Percentiles rank a stretch among this genome's conserved stretches.
Conservation (phyloP, 2,888 invertebrate species). For the Archips xylosteana region DNA sequence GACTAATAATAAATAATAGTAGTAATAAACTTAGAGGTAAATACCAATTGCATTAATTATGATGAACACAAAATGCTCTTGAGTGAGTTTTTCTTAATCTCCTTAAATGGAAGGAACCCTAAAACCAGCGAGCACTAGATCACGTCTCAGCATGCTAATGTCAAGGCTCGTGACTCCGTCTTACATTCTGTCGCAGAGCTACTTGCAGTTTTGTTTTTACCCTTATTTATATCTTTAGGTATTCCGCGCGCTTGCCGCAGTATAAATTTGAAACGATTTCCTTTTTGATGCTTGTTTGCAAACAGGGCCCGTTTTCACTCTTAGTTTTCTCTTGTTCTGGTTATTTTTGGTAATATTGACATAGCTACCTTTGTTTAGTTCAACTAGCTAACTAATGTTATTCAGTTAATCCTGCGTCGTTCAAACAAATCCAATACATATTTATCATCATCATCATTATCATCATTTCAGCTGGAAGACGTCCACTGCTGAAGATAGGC, state of each 20-base stretch:
- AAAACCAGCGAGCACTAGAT: slow-evolving; percentile 27
- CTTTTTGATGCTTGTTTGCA: slow-evolving; percentile 31
- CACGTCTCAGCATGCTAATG: slow-evolving; percentile 38
- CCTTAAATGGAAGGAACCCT: slow-evolving; percentile 17
- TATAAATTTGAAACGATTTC: slow-evolving; percentile 22
- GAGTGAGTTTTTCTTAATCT: not conserved
- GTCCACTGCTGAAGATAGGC: no score
- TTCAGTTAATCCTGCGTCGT: not conserved
- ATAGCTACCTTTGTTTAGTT: not conserved
- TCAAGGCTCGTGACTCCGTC: slow-evolving; percentile 32
- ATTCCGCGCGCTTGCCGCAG: slow-evolving; percentile 17
- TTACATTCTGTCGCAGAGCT: slow-evolving; percentile 14
- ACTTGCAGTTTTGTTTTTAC: slow-evolving; percentile 34
- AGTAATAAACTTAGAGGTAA: no score
- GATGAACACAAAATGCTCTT: no score
- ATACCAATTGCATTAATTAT: no score
- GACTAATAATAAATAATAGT: no score
- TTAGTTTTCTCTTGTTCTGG: slow-evolving; percentile 23
- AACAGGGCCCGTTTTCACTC: not conserved
- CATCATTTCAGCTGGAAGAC: no score
- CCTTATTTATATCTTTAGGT: slow-evolving; percentile 27
- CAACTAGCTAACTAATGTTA: not conserved
- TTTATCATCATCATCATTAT: not conserved
- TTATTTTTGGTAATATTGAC: not conserved
- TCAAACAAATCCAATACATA: not conserved